Conservation (phyloP, 2,888 invertebrate genomes). For the Plagodis dolabraria region DNA sequence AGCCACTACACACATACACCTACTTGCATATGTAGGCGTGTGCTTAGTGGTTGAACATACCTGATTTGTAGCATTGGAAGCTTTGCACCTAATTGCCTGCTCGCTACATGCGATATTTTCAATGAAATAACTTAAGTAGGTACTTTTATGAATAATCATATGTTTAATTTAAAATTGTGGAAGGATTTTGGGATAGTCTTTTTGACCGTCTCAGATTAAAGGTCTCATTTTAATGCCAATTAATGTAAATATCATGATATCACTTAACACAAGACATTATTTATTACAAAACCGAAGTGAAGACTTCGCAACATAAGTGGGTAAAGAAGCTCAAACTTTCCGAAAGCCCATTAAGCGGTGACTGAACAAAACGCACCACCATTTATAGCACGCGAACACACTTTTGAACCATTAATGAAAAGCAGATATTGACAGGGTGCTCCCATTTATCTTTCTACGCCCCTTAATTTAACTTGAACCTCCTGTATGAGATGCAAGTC, state of each 20-base stretch:
- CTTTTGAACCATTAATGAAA: constrained; percentile 74
- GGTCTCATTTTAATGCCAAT: too few relatives aligned
- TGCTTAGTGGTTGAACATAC: constrained; percentile 3
- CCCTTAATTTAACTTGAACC: constrained; percentile 73
- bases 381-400: constrained; percentile 63
- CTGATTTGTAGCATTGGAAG: constrained; percentile 7
- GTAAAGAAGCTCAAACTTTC: constrained; percentile 46
- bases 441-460: constrained; percentile 69
- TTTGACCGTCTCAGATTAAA: too few relatives aligned
- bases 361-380: constrained; percentile 52
- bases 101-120: constrained; percentile 12
- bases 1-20: constrained; percentile 9
- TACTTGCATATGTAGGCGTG: constrained; percentile 2
- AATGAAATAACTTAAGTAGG: background rate
- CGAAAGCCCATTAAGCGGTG: constrained; percentile 49
- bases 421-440: constrained; percentile 71
- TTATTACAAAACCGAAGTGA: constrained; percentile 11
- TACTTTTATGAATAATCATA: too few relatives aligned
- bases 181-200: too few relatives aligned
- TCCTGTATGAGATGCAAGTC: constrained; percentile 57
- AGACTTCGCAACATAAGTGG: constrained; percentile 15
- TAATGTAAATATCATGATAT: background rate
- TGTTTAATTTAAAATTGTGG: too few relatives aligned
- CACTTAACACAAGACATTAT: background rate
- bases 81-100: constrained; percentile 3